These are phyloP conservation scores for Hedychridium roseum DNA, from an alignment of 2,888 invertebrate genomes.

Conservation along the genomic window DNA sequence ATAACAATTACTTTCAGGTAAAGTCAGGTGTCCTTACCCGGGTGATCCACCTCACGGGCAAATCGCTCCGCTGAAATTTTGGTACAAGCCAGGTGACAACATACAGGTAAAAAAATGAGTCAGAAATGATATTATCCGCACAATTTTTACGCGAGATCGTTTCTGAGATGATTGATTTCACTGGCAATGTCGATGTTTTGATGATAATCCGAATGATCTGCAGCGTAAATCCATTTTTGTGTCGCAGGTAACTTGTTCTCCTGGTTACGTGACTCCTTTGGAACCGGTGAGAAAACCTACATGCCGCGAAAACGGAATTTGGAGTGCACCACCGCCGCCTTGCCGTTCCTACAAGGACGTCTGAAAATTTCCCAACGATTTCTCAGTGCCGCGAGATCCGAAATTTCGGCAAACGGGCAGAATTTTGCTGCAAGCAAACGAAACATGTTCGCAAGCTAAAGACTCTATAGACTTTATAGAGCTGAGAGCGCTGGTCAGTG, in stretches of 20 bases:
- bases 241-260: conserved; percentile 69
- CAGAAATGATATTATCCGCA: too few species aligned
- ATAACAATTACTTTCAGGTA: conserved; percentile 72
- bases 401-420: too few species aligned
- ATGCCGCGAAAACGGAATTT: conserved; percentile 73
- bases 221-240: background rate
- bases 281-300: conserved; percentile 71
- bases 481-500: too few species aligned
- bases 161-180: too few species aligned
- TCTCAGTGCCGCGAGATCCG: too few species aligned
- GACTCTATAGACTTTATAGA: too few species aligned
- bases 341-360: conserved; percentile 73
- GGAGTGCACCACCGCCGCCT: conserved; percentile 74
- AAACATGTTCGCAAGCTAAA: too few species aligned
- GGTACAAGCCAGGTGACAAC: conserved; percentile 78
- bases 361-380: too few species aligned
- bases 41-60: conserved; percentile 77
- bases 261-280: conserved; percentile 68
- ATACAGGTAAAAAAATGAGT: conserved; percentile 65
- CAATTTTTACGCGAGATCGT: too few species aligned
- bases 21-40: conserved; percentile 76
- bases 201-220: too few species aligned
- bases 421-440: too few species aligned
- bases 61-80: conserved; percentile 75
- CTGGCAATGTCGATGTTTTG: too few species aligned